These are phyloP conservation scores for Holothuria scabra DNA, from an alignment of 53 echinoderm and acorn worm genomes.

Conservation along the genomic window DNA sequence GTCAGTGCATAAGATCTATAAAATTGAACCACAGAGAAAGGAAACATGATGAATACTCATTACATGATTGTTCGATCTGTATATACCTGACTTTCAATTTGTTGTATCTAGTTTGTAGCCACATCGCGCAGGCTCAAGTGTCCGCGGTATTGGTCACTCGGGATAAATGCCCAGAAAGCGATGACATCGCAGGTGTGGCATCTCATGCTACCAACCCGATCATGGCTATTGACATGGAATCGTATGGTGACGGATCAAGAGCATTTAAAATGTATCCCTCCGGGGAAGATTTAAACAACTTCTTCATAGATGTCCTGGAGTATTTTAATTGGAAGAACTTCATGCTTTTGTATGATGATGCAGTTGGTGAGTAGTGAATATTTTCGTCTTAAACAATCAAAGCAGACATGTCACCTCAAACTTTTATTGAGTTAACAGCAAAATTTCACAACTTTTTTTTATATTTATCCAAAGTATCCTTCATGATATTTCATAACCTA, in stretches of 20 bases:
- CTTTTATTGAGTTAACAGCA: no score
- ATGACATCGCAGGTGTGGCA: conserved; percentile 86
- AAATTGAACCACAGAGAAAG: no score
- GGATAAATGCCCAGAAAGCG: conserved; percentile 81
- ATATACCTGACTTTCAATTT: neutral
- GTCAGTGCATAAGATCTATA: no score
- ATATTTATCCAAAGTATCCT: no score
- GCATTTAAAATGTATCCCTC: conserved; percentile 98
- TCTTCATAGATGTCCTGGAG: conserved; percentile 79
- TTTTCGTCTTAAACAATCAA: neutral
- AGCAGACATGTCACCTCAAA: no score
- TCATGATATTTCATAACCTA: no score
- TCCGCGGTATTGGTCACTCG: conserved; percentile 82
- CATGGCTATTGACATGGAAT: conserved; percentile 78
- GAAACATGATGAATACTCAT: no score
- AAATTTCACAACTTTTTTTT: no score
- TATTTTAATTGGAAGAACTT: conserved; percentile 93
- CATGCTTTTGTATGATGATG: conserved; percentile 86
- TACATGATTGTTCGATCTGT: no score
- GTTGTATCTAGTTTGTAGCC: conserved; percentile 70
- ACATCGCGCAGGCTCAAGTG: conserved; percentile 72
- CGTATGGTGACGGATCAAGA: conserved; percentile 71
- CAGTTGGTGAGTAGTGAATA: conserved; percentile 63
- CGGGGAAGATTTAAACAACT: conserved; percentile 80
- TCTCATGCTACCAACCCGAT: conserved; percentile 95